Base-by-base conservation (phyloP, 2,888 invertebrate species). In the Nomada fucata region DNA sequence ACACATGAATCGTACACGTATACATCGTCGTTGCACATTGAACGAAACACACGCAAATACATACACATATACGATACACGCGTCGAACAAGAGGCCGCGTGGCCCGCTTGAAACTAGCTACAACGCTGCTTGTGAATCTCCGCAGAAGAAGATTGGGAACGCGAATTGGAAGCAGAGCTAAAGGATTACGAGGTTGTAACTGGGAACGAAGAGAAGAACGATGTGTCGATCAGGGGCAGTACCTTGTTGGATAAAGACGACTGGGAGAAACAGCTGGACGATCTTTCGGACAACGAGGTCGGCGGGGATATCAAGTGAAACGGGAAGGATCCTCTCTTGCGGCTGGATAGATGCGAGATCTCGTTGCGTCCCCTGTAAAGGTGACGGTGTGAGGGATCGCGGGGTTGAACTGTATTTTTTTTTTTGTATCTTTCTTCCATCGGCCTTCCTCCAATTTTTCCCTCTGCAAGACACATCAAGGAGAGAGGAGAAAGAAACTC, bases 131-230 rank as follows among this genome's bases (percentile, higher is more conserved):
- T 93, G 91, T 93, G 90, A 91, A 89, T 92, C 90, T 93, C 94
- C 92, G 92, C 94, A 95, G 95, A 97, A 96, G 97, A 98, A 94
- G 98, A 98, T 95, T 98, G 98, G 98, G 99, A 99, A 95, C 97
- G 97, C 93, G 98, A 99, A 94, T 95, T 99, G 92, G 98, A 98
- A 93, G 98, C 98, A 68, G 98, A 99, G 94, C 95, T 99, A 89
- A 98, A 98, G 94, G 98, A 98, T 93, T 99, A 97, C 94, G 98
- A 99, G 94, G 97, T 98, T 89, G 98, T 98, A 60, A 95, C 95
- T 81, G 95, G 95, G 71, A 95, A 95, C 73, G 90, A 91, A 71
- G 89, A 68, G 53, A 80, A 69, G 59, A 79, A 42, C 55, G 65
- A 65, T 80, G 44, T n/a, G 52, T 50, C 69, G 47, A 44, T 26